These are phyloP conservation scores for Calvadosia cruxmelitensis DNA, from an alignment of 30 jellyfish, hydroid and myxozoan species.

Conservation along the genomic window DNA sequence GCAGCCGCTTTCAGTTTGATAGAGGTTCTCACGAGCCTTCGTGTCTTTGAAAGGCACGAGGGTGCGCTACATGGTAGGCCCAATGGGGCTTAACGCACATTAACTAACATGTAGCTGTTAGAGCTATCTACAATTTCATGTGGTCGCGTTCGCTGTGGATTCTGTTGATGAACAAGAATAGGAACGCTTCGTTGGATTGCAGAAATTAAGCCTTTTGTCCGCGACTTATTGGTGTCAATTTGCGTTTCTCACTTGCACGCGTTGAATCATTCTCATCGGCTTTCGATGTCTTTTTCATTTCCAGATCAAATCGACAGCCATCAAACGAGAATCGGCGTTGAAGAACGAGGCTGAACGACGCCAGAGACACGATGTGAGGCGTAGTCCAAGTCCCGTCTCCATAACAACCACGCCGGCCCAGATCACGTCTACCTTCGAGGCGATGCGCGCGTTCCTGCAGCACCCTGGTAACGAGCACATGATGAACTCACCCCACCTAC, in stretches of 20 bases:
- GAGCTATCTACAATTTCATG: too few species aligned
- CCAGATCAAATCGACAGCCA: not conserved
- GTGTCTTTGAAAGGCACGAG: too few species aligned
- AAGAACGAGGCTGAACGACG: slow-evolving; percentile 10
- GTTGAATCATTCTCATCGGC: too few species aligned
- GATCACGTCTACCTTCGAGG: slow-evolving; percentile 76
- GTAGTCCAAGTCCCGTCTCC: slow-evolving; percentile 33
- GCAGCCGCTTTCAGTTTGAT: too few species aligned
- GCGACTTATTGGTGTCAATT: not conserved
- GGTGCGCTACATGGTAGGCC: too few species aligned
- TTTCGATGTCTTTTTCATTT: not conserved
- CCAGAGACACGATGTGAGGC: not conserved
- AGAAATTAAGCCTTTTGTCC: too few species aligned
- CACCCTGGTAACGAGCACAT: slow-evolving; percentile 47
- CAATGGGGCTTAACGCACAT: too few species aligned
- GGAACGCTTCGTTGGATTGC: too few species aligned
- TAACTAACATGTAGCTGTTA: too few species aligned
- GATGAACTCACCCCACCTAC: slow-evolving; percentile 32
- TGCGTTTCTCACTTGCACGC: not conserved
- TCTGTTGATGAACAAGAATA: too few species aligned
- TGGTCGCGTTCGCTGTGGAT: too few species aligned
- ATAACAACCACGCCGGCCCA: slow-evolving; percentile 89
- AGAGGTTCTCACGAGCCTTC: too few species aligned
- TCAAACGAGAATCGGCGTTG: slow-evolving; percentile 6
- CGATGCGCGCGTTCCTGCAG: slow-evolving; percentile 36